These are phyloP conservation scores for Neotoma lepida DNA, from an alignment of 2,113 vertebrate species.

Conservation along the genomic window DNA sequence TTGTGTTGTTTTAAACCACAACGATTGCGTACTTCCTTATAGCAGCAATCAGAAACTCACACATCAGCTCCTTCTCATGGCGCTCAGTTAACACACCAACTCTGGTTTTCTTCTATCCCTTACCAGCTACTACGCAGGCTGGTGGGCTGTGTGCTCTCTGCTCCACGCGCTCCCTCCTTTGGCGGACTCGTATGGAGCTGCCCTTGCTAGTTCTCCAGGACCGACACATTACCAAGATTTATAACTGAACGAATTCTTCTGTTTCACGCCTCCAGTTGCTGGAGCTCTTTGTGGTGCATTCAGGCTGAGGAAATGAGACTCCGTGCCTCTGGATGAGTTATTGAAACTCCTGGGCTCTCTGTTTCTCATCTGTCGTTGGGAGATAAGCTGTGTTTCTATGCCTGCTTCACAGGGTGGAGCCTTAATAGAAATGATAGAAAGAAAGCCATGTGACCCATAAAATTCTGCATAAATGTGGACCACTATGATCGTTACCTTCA, in stretches of 20 bases:
- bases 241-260: background rate
- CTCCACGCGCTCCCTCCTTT: background rate
- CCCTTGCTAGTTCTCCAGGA: background rate
- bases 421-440: background rate
- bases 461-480: background rate
- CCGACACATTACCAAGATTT: background rate
- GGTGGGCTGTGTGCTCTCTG: background rate
- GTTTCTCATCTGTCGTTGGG: conserved; percentile 7
- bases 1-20: background rate
- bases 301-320: background rate
- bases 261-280: background rate
- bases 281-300: background rate
- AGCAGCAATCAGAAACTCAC: background rate
- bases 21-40: background rate
- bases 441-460: background rate
- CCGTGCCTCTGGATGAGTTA: background rate
- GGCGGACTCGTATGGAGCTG: background rate
- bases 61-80: background rate
- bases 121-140: background rate
- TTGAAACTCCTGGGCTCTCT: background rate
- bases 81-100: background rate
- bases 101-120: background rate
- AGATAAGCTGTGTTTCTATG: background rate
- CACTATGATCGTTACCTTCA: background rate
- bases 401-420: background rate